These are phyloP conservation scores for Triops longicaudatus DNA, from an alignment of 1,140 invertebrate species.

Conservation along the genomic window DNA sequence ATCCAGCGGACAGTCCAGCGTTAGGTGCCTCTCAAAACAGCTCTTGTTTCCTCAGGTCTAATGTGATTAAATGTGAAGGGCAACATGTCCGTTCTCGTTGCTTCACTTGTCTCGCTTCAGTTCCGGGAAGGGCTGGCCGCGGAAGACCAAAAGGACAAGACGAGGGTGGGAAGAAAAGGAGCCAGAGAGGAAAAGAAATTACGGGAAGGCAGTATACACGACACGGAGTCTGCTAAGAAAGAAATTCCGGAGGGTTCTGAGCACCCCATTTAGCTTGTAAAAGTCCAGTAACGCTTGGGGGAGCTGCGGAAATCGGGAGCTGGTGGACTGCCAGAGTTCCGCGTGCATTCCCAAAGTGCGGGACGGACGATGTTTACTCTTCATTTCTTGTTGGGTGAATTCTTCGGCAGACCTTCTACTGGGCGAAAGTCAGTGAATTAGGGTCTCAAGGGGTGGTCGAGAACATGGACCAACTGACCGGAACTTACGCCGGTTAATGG, in stretches of 20 bases:
- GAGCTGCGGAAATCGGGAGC: not conserved
- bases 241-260: not conserved
- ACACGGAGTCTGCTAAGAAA: not conserved
- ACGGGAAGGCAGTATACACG: not conserved
- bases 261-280: constrained; percentile 14
- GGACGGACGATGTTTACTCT: not conserved
- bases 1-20: not conserved
- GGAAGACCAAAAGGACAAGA: not conserved
- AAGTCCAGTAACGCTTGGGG: not conserved
- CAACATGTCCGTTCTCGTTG: not conserved
- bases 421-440: not conserved
- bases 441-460: not conserved
- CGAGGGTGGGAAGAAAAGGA: not conserved
- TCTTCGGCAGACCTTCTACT: too few species aligned
- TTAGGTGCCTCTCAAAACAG: not conserved
- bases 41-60: not conserved
- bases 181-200: not conserved
- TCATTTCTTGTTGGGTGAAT: not conserved
- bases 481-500: not conserved
- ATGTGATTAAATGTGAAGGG: constrained; percentile 1
- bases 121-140: not conserved
- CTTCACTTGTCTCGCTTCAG: not conserved
- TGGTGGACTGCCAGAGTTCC: not conserved
- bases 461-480: not conserved
- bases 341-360: not conserved